Percentiles rank a stretch among this genome's conserved stretches.
Conservation (phyloP, 1,140 invertebrate genomes). For the Eubasilissa regina region DNA sequence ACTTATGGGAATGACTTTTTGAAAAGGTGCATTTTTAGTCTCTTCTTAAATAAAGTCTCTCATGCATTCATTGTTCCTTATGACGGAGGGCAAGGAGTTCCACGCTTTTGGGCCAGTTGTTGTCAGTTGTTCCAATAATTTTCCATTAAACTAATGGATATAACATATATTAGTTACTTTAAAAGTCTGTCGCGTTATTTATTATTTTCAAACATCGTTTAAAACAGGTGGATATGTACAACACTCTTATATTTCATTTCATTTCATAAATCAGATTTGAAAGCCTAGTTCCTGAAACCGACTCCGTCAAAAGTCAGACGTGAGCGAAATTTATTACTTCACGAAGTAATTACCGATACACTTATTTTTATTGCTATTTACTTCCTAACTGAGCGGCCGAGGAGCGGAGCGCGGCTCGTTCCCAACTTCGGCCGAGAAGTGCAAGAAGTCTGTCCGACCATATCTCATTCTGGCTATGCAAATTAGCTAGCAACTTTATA, state of each 20-base stretch:
- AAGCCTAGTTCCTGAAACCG: constrained; percentile 10
- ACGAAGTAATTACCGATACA: constrained; percentile 58
- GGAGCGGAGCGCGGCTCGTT: constrained; percentile 23
- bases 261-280: constrained; percentile 38
- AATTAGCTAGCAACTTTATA: background rate
- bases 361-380: constrained; percentile 48
- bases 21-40: too few relatives aligned
- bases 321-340: constrained; percentile 54
- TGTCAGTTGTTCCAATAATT: too few relatives aligned
- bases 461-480: background rate
- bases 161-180: too few relatives aligned
- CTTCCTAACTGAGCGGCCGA: constrained; percentile 43
- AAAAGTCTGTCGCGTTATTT: too few relatives aligned
- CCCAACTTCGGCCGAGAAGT: constrained; percentile 37
- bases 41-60: too few relatives aligned
- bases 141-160: too few relatives aligned
- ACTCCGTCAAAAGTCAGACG: constrained; percentile 48
- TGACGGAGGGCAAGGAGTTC: too few relatives aligned
- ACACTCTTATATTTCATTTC: background rate
- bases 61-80: too few relatives aligned
- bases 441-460: constrained; percentile 5
- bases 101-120: too few relatives aligned
- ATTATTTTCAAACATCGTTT: too few relatives aligned
- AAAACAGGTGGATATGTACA: too few relatives aligned
- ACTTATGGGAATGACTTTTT: too few relatives aligned